These are phyloP conservation scores for Hydropsyche tenuis DNA, from an alignment of 1,140 invertebrate species.

Conservation along the genomic window DNA sequence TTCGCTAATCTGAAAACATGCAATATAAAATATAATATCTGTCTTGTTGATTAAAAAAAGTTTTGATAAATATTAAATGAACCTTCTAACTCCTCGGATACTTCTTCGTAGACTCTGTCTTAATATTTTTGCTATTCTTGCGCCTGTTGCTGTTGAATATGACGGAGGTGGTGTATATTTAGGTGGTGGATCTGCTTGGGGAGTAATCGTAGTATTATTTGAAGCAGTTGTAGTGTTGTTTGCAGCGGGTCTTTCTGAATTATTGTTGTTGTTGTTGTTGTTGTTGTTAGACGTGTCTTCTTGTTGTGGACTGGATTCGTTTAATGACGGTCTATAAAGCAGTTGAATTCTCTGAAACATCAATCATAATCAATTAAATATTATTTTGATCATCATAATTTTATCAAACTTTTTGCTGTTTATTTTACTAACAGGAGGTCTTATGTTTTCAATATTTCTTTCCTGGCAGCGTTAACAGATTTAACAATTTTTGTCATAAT, in stretches of 20 bases:
- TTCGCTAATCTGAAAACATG: slow-evolving; percentile 54
- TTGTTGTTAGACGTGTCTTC: background rate
- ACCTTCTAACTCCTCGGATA: slow-evolving; percentile 68
- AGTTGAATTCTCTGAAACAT: slow-evolving; percentile 72
- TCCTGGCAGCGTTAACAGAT: slow-evolving; percentile 32
- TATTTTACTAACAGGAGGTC: slow-evolving; percentile 30
- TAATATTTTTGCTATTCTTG: slow-evolving; percentile 78
- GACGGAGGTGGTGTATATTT: slow-evolving; percentile 93
- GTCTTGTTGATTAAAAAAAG: no score
- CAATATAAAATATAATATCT: background rate
- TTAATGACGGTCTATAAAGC: slow-evolving; percentile 72
- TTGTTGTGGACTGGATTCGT: slow-evolving; percentile 51
- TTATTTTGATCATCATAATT: background rate
- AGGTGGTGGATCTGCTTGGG: slow-evolving; percentile 81
- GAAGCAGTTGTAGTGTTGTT: slow-evolving; percentile 44
- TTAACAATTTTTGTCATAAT: background rate
- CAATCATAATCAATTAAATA: background rate
- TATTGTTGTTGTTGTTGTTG: slow-evolving; percentile 27
- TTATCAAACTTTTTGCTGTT: background rate
- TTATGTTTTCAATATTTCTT: slow-evolving; percentile 9
- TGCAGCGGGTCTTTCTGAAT: slow-evolving; percentile 10
- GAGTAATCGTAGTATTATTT: slow-evolving; percentile 52
- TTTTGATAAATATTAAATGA: no score
- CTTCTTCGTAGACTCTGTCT: slow-evolving; percentile 81
- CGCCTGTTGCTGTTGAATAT: slow-evolving; percentile 89